Conservation (phyloP, 2,797 vertebrate species). For the Pogonophryne albipinna region DNA sequence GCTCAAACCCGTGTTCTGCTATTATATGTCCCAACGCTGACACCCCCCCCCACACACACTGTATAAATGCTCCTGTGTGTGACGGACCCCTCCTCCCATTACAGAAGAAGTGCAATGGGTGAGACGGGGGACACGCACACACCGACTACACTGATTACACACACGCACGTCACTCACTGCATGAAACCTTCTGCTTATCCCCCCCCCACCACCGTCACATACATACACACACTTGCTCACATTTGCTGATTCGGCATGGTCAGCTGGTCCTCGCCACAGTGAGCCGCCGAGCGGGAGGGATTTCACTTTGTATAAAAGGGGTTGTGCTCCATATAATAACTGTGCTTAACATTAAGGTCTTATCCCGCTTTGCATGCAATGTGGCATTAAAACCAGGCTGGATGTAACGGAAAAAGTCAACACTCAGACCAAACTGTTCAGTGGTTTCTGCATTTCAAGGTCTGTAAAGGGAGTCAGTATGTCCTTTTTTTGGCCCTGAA, state of each 20-base stretch:
- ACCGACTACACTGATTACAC: conserved; percentile 53
- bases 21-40: conserved; percentile 29
- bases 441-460: no score
- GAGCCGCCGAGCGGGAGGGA: conserved; percentile 22
- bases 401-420: background rate
- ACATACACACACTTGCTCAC: conserved; percentile 40
- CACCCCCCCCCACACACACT: conserved; percentile 41
- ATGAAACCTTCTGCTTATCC: conserved; percentile 51
- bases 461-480: background rate
- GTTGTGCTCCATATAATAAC: conserved; percentile 39
- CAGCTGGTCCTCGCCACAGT: conserved; percentile 73
- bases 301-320: conserved; percentile 37
- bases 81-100: conserved; percentile 37
- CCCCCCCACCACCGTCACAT: background rate
- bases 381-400: background rate
- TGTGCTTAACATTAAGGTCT: conserved; percentile 30
- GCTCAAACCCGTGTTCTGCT: conserved; percentile 45
- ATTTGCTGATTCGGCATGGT: conserved; percentile 74
- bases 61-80: conserved; percentile 46
- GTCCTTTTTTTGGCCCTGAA: background rate
- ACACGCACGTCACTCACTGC: conserved; percentile 51
- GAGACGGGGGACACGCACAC: conserved; percentile 3
- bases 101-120: conserved; percentile 28
- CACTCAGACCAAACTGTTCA: background rate
- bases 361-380: conserved; percentile 23